Conservation (phyloP, 2,113 vertebrate species). For the Myiopsitta monachus region DNA sequence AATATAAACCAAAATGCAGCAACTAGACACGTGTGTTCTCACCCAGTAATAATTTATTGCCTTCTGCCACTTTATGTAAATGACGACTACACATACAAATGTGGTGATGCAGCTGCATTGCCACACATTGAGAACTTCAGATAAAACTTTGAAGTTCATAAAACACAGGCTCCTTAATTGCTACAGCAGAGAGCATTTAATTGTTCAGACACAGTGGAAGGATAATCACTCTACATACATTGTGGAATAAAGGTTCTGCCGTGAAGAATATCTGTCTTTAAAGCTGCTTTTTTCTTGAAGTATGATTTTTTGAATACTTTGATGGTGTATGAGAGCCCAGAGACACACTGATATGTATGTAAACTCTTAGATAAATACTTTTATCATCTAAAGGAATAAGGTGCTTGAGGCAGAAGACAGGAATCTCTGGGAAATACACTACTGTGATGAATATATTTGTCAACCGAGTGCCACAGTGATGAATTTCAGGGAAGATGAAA, state of each 20-base stretch:
- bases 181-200: background rate
- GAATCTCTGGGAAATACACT: conserved; percentile 48
- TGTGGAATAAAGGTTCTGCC: background rate
- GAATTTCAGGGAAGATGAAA: conserved; percentile 66
- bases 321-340: background rate
- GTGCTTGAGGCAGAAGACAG: conserved; percentile 52
- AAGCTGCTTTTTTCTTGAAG: background rate
- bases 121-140: background rate
- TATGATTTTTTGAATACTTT: background rate
- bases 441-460: conserved; percentile 66
- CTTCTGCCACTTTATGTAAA: background rate
- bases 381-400: conserved; percentile 55
- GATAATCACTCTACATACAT: background rate
- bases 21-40: background rate
- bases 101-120: background rate
- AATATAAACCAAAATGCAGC: background rate
- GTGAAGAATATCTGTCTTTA: background rate
- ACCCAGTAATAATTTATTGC: background rate
- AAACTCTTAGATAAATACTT: conserved; percentile 58
- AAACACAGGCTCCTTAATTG: background rate
- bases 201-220: background rate
- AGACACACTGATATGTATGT: conserved; percentile 6
- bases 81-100: background rate
- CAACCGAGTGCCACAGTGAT: background rate
- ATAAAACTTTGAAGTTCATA: background rate